Percentiles rank a stretch among this genome's conserved stretches.
Conservation (phyloP, 2,888 invertebrate species). For the Calameuta idolon region DNA sequence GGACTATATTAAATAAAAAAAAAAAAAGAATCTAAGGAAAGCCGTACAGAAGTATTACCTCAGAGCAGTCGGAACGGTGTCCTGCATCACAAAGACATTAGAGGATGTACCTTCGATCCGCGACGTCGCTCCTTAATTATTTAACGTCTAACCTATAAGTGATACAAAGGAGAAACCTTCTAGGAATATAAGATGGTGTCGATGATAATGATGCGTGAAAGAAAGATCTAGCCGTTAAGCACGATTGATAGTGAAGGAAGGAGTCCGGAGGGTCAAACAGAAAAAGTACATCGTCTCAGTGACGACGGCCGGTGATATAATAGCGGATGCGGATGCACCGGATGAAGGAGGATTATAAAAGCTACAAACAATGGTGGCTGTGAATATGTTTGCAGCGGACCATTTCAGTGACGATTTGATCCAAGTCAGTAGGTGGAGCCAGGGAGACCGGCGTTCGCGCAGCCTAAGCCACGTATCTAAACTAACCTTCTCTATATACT, state of each 20-base stretch:
- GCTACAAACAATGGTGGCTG: slow-evolving; percentile 61
- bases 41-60: background rate
- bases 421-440: slow-evolving; percentile 67
- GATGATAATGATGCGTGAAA: background rate
- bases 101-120: background rate
- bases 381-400: slow-evolving; percentile 67
- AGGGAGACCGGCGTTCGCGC: slow-evolving; percentile 64
- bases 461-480: slow-evolving; percentile 68
- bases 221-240: background rate
- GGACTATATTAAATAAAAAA: background rate
- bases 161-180: background rate
- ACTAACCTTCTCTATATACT: slow-evolving; percentile 67
- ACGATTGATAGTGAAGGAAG: slow-evolving; percentile 2
- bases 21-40: background rate
- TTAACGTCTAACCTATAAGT: background rate
- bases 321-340: background rate
- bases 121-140: background rate
- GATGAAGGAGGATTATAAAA: slow-evolving; percentile 16
- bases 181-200: background rate
- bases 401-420: slow-evolving; percentile 67
- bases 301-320: background rate
- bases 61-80: background rate
- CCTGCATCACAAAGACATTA: background rate
- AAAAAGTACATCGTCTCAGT: background rate
- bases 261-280: background rate